A percentile compares a stretch with the other conserved stretches of the same genome.
phyloP scores from a whole-genome alignment of 2,888 invertebrate species.

The Drosophila helvetica region DNA sequence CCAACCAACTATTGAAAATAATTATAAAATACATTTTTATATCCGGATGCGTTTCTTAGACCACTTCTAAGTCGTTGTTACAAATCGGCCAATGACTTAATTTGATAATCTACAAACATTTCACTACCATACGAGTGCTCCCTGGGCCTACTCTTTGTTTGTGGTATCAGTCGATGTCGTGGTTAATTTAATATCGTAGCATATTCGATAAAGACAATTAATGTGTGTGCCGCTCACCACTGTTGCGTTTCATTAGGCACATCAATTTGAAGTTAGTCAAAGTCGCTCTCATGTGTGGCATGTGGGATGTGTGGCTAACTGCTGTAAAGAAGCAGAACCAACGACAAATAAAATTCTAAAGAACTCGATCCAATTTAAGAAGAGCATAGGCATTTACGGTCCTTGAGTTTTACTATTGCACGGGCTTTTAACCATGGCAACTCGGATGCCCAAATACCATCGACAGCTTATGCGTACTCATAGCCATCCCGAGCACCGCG shows the following conservation, averaged over 20 bases:
- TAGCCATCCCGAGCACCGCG: background rate
- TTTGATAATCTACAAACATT: too few relatives aligned
- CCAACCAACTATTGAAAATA: background rate
- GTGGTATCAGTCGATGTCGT: constrained; percentile 35
- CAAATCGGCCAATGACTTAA: too few relatives aligned
- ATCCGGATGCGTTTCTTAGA: background rate
- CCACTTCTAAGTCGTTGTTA: background rate
- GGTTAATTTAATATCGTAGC: constrained; percentile 62
- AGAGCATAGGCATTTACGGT: constrained; percentile 45
- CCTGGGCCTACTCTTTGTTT: constrained; percentile 31
- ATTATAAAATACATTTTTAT: background rate
- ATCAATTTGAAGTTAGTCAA: constrained; percentile 49
- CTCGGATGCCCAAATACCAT: constrained; percentile 5
- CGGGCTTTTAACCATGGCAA: constrained; percentile 43
- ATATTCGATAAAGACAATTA: constrained; percentile 49
- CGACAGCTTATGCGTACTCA: constrained; percentile 32
- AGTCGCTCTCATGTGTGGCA: constrained; percentile 7
- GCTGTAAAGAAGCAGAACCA: constrained; percentile 11
- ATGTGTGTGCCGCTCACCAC: constrained; percentile 26
- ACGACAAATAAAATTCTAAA: too few relatives aligned
- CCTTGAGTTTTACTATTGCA: constrained; percentile 38
- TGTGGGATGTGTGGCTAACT: constrained; percentile 26
- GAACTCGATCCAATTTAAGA: too few relatives aligned
- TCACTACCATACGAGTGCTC: background rate
- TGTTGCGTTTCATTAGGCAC: constrained; percentile 62